Percentiles rank a stretch among this genome's conserved stretches.
These are phyloP conservation scores for Platorchestia sp. DNA, from an alignment of 1,140 invertebrate genomes.

Conservation along the genomic window DNA sequence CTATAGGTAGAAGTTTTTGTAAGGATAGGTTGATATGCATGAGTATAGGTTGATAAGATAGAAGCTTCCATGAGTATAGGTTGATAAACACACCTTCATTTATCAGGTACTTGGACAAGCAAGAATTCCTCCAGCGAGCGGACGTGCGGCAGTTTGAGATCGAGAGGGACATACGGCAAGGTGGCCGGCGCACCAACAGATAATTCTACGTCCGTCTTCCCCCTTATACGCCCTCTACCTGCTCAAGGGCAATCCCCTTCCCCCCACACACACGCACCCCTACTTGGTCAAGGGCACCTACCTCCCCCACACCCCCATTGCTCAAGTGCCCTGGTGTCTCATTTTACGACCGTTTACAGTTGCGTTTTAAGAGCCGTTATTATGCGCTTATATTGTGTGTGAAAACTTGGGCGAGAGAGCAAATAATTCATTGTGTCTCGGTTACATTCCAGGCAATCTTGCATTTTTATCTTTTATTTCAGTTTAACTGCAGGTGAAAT, in stretches of 20 bases:
- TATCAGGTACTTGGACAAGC: slow-evolving; percentile 86
- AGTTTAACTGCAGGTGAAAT: neutral
- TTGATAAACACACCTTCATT: too few relatives aligned
- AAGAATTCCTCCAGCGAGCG: slow-evolving; percentile 89
- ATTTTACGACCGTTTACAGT: neutral
- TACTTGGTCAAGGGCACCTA: too few relatives aligned
- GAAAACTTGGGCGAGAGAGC: neutral
- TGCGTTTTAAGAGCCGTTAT: neutral
- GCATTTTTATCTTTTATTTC: neutral
- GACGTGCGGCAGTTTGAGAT: slow-evolving; percentile 93
- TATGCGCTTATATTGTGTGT: neutral
- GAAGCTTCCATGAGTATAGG: too few relatives aligned
- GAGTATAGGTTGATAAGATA: too few relatives aligned
- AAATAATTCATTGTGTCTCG: neutral
- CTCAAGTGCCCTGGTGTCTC: neutral
- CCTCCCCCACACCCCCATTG: neutral
- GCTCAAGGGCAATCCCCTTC: neutral
- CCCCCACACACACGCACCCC: neutral
- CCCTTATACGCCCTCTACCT: neutral
- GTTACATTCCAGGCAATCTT: neutral
- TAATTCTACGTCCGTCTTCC: slow-evolving; percentile 56
- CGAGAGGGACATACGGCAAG: slow-evolving; percentile 82
- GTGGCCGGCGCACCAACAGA: slow-evolving; percentile 63
- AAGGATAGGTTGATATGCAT: too few relatives aligned
- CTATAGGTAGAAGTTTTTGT: too few relatives aligned